Base-by-base conservation (phyloP, 2,797 vertebrate genomes). In the Phalloptychus januarius region DNA sequence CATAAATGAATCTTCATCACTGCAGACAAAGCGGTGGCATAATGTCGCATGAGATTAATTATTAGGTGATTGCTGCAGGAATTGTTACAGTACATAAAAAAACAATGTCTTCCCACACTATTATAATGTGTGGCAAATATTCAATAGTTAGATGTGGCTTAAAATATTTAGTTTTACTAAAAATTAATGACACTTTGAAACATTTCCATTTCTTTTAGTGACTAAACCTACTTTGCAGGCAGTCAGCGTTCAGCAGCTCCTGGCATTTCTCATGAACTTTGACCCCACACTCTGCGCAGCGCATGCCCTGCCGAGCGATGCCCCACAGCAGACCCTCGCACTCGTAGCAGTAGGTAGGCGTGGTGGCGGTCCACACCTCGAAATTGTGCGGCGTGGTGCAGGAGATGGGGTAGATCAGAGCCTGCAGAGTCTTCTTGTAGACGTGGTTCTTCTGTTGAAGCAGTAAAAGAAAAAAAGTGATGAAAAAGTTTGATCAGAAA, bases 261-360 rank as follows among this genome's bases (percentile, higher is more conserved):
- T 99, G 98, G 93, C 98, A 99, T 90, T 99, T 99, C 93, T 99
- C 98, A 0, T 99, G 98, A 86, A 98, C 98, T 92, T 99, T 99
- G 93, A 99, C 97, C n/a, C 98, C 98, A 4, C 98, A 99, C 83
- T 99, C 97, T 0, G 95, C 93, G n/a, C 98, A 99, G 88, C 97
- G 97, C 97, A 99, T 97, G 46, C 98, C 98, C 93, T 99, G 98
- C 42, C 98, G 96, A 0, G 98, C 97, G 2, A 99, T 97, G 79
- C 98, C 98, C 98, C 98, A 99, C 81, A 99, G 95, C 83, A 99
- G 93, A 4, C 98, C 98, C 92, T 99, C 98, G 0, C 98, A 99
- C 83, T 99, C 98, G 0, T 98, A 97, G 95, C 98, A 99, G 95
- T 99, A 99, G 46, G 98, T 99, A 1, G 98, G 98, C 5, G 97